These are phyloP conservation scores for Eueides isabella DNA, from an alignment of 1,140 invertebrate genomes.

Conservation along the genomic window DNA sequence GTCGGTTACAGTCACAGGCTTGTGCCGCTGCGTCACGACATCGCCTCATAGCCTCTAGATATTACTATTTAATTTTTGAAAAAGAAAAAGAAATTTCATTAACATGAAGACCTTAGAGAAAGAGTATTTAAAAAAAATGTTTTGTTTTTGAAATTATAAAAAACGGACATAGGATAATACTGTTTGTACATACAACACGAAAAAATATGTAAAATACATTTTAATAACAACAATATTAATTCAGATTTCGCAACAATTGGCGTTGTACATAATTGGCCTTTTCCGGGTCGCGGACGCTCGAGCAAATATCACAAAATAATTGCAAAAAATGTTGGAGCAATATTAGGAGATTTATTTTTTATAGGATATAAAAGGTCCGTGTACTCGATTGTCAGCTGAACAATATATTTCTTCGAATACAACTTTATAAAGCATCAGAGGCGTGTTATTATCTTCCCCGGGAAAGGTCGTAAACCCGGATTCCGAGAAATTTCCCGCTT, in stretches of 20 bases:
- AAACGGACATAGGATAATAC: no score
- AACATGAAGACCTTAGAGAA: no score
- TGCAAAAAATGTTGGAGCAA: neutral
- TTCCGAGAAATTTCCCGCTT: conserved; percentile 34
- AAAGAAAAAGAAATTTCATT: no score
- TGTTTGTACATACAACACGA: no score
- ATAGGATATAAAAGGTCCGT: conserved; percentile 17
- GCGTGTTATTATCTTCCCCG: conserved; percentile 36
- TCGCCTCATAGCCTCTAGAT: no score
- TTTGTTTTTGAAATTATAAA: no score
- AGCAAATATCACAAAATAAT: conserved; percentile 10
- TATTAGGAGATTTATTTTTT: conserved; percentile 14
- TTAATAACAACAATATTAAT: neutral
- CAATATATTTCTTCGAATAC: conserved; percentile 32
- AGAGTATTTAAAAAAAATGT: no score
- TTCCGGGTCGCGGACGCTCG: conserved; percentile 7
- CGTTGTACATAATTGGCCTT: neutral
- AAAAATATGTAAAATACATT: neutral
- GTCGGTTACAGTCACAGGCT: no score
- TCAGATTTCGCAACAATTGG: neutral
- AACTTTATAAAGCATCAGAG: conserved; percentile 37
- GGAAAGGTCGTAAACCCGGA: conserved; percentile 38
- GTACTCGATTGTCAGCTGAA: conserved; percentile 22
- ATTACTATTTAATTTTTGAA: no score
- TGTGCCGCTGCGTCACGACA: no score